These are phyloP conservation scores for Synanthedon myopaeformis DNA, from an alignment of 2,888 invertebrate genomes.

Conservation along the genomic window DNA sequence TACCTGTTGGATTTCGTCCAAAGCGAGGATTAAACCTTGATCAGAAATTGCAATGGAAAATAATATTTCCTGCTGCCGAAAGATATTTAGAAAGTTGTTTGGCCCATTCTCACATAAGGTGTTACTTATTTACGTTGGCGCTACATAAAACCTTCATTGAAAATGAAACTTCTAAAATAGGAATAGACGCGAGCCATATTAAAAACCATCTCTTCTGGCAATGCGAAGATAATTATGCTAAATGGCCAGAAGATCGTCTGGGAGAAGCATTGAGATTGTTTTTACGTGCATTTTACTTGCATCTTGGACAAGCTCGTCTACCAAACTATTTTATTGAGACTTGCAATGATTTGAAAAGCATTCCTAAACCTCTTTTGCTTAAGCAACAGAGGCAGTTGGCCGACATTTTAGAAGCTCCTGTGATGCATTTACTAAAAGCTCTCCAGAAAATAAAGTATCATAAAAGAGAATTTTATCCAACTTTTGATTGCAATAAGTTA, in stretches of 20 bases:
- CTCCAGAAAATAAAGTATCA: slow-evolving; percentile 76
- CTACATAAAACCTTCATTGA: slow-evolving; percentile 81
- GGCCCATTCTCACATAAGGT: slow-evolving; percentile 77
- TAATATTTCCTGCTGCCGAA: slow-evolving; percentile 82
- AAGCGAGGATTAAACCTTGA: slow-evolving; percentile 72
- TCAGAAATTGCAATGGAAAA: slow-evolving; percentile 81
- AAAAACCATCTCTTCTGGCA: slow-evolving; percentile 82
- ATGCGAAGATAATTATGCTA: slow-evolving; percentile 77
- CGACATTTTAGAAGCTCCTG: slow-evolving; percentile 77
- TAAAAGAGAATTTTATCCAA: slow-evolving; percentile 74
- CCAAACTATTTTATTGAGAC: slow-evolving; percentile 80
- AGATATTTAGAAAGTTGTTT: slow-evolving; percentile 79
- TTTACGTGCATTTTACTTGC: slow-evolving; percentile 72
- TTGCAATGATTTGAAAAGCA: slow-evolving; percentile 79
- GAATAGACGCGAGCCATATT: slow-evolving; percentile 78
- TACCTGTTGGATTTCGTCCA: slow-evolving; percentile 77
- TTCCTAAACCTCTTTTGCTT: slow-evolving; percentile 73
- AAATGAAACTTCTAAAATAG: slow-evolving; percentile 72
- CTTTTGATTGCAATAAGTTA: slow-evolving; percentile 70
- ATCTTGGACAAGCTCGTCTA: slow-evolving; percentile 72
- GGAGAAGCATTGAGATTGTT: slow-evolving; percentile 76
- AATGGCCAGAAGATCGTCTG: slow-evolving; percentile 80
- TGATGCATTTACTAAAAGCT: slow-evolving; percentile 77
- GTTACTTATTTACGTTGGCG: slow-evolving; percentile 76
- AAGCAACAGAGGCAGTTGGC: slow-evolving; percentile 76